Base-by-base conservation (phyloP, 2,113 vertebrate species). In the Dicerorhinus sumatrensis region DNA sequence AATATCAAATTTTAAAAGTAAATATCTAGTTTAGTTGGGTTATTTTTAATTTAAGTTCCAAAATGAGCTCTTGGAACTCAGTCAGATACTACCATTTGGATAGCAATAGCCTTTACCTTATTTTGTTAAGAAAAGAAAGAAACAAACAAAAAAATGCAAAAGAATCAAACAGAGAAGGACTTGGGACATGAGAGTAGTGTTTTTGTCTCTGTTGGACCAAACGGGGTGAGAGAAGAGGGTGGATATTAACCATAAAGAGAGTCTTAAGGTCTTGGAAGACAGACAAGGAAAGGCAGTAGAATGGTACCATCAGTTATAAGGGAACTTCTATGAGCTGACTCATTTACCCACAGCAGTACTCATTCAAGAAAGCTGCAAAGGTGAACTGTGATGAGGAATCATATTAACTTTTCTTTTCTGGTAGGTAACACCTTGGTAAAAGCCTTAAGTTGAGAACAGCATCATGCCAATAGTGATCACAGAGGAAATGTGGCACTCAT, bases 11-110 rank as follows among this genome's bases (percentile, higher is more conserved):
- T 82, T 93, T 46, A 73, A 42, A 81, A 65, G 21, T 42, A 81
- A 92, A 62, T 65, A 88, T 46, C 80, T 80, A 88, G 36, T 63
- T 80, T 82, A 73, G 8, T 69, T 83, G 10, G 31, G 67, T 87
- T 58, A 36, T 89, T 84, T 83, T 82, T 81, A 94, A 95, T 76
- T 12, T 82, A 77, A 62, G 27, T 73, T 95, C 11, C 4, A 88
- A 86, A 90, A 94, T n/a, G 54, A 12, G 7, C 17, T 83, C 11
- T 75, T 75, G 8, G 42, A 94, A 65, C 3, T 16, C 9, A 87
- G 8, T 56, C 8, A 82, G 11, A 90, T 79, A 77, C 87, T 90
- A 73, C 42, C 36, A 42, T 56, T 83, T 94, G 48, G 5, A 83
- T 67, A 95, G 6, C 9, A 86, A 86, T 67, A 79, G 5, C 10